These are phyloP conservation scores for Pipra filicauda DNA, from an alignment of 2,113 vertebrate species.

Conservation along the genomic window DNA sequence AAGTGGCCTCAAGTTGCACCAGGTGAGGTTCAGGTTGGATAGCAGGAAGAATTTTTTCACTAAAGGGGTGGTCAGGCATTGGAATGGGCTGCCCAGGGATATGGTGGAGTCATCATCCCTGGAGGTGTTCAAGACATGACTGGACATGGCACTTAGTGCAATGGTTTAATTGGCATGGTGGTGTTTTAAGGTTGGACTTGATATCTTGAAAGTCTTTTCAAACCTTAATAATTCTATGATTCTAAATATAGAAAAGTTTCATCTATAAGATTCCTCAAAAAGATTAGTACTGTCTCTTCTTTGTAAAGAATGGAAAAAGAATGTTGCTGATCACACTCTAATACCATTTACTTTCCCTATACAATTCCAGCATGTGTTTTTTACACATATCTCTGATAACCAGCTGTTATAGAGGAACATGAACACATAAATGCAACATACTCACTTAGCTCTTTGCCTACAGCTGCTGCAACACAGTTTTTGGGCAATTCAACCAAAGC, in stretches of 20 bases:
- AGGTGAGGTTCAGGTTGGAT: background rate
- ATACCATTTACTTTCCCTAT: background rate
- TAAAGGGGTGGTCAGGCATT: background rate
- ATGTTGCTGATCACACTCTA: background rate
- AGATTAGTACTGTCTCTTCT: background rate
- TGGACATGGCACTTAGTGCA: background rate
- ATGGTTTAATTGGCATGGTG: rapidly evolving
- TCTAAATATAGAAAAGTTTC: background rate
- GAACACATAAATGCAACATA: background rate
- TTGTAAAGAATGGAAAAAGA: background rate
- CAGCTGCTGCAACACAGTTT: constrained; percentile 86
- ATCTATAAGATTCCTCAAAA: background rate
- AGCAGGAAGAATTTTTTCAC: background rate
- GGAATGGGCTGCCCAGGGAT: background rate
- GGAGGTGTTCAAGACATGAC: background rate
- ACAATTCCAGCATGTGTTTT: background rate
- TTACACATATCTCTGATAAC: background rate
- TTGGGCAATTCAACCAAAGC: constrained; percentile 88
- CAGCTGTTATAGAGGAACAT: background rate
- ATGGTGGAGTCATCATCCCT: background rate
- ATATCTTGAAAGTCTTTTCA: background rate
- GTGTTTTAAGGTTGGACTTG: background rate
- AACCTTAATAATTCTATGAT: background rate
- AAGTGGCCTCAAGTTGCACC: background rate
- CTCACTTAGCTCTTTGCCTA: constrained; percentile 91